Evolutionary conservation across 30 jellyfish, hydroid and myxozoan genomes (phyloP), one percentile per base, ranked within the genome.

Genomic region (Turritopsis rubra): DNA sequence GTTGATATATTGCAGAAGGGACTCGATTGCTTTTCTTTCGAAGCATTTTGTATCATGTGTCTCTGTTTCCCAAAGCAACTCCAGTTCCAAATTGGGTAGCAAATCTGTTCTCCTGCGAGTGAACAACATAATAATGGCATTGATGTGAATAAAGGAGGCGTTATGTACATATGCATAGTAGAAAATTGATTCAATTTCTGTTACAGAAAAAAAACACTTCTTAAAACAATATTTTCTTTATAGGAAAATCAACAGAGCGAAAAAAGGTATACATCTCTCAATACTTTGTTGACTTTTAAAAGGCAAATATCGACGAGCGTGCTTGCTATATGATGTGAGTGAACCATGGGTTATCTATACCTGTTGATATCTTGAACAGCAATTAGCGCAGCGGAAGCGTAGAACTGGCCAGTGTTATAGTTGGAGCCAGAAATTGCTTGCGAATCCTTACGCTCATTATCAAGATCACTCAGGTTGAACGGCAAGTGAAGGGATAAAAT

Each of bases 301-400:
- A n/a, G n/a, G n/a, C n/a, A n/a, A n/a, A n/a, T n/a, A n/a, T n/a
- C n/a, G n/a, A n/a, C n/a, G n/a, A n/a, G n/a, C n/a, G n/a, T n/a
- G n/a, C n/a, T n/a, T n/a, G n/a, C n/a, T n/a, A n/a, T n/a, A n/a
- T n/a, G n/a, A n/a, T n/a, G n/a, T n/a, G n/a, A n/a, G n/a, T n/a
- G n/a, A n/a, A n/a, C n/a, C 26, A 93, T 41, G 65, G 83, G 60
- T 1, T 79, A 0, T 20, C 78, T 9, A 29, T 86, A 66, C 16
- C 75, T 93, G 72, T 93, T 93, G n/a, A 93, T 79, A 21, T 89
- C 90, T 52, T 93, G 89, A 0, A 93, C 88, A 13, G 99, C 99
- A 65, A 93, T 76, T 65, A 85, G 79, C n/a, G 93, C 87, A 8
- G 99, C 99, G 68, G 96, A 80, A 16, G 99, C 99, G 73, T 85